Evolutionary conservation across 2,797 vertebrate genomes (phyloP), one percentile per base, ranked within the genome.

Genomic region (Hippocampus kuda): DNA sequence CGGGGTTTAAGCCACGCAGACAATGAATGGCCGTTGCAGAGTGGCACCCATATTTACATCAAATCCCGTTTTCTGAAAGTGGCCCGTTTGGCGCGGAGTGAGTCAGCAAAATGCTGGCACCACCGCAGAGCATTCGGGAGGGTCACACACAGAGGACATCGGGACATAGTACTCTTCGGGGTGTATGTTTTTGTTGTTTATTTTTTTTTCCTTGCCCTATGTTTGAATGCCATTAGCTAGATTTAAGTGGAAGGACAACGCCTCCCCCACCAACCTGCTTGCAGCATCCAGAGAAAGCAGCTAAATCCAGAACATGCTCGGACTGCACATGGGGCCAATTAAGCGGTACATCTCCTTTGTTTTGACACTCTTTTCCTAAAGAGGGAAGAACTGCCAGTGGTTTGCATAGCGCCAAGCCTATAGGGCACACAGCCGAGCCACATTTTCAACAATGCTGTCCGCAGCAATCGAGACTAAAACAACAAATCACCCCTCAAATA

Each of bases 41-140:
- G 67, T 48, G 12, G 75, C 76, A 69, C 78, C 71, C 72, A 73
- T 76, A 73, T 84, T 82, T 81, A 80, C 80, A 84, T 85, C 80
- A 78, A 81, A 84, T 80, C 81, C 73, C 56, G 76, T 86, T 84
- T 84, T 74, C 80, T 86, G 82, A 72, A 75, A 86, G 81, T 80
- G 83, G 79, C 75, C 78, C 83, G 77, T 82, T 86, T 86, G 81
- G 86, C 84, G 84, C 59, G 8, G 75, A 77, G 79, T 89, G 86
- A 86, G 86, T 89, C 88, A 88, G 87, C 82, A 80, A 76, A 81
- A 82, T 83, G 60, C 78, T 76, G 81, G 81, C 79, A 81, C 82
- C 84, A 83, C 82, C 83, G 79, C 76, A 80, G 78, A 85, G 73
- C 81, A 72, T 80, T 75, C 75, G 48, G 70, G 77, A 84, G 79